These are phyloP conservation scores for Dendrophyllia cribrosa DNA, from an alignment of 64 coral and sea anemone species.

Conservation along the genomic window DNA sequence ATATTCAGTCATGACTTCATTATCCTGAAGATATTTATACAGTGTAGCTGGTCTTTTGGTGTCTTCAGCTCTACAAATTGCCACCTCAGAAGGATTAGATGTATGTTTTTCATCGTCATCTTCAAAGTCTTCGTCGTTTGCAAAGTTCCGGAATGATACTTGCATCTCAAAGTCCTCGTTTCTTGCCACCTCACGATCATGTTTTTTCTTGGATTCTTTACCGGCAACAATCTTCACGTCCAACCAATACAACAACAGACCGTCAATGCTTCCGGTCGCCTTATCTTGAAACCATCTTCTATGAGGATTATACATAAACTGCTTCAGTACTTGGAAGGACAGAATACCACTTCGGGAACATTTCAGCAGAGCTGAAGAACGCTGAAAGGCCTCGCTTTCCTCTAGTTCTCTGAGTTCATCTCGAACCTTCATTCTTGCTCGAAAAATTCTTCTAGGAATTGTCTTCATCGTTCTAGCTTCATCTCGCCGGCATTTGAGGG, in stretches of 20 bases:
- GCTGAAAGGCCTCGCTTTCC: not conserved
- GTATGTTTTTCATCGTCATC: not conserved
- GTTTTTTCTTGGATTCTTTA: not conserved
- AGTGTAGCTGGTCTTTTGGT: not conserved
- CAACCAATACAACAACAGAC: not conserved
- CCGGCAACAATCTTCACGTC: not conserved
- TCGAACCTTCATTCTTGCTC: not conserved
- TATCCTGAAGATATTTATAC: not conserved
- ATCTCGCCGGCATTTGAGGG: constrained; percentile 55
- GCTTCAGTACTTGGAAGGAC: not conserved
- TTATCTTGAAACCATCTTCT: not conserved
- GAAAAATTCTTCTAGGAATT: not conserved
- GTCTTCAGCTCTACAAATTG: constrained; percentile 40
- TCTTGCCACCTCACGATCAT: not conserved
- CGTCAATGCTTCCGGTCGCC: not conserved
- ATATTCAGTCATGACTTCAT: constrained; percentile 3
- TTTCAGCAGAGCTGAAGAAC: not conserved
- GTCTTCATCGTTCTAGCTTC: not conserved
- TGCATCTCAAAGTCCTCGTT: constrained; percentile 20
- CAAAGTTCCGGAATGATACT: constrained; percentile 48
- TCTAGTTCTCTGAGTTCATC: not conserved
- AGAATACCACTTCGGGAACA: constrained; percentile 27
- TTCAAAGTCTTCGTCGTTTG: constrained; percentile 28
- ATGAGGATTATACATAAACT: not conserved
- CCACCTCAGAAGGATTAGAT: constrained; percentile 56